Percentiles rank a stretch among this genome's conserved stretches.
These are phyloP conservation scores for Gallinago nigripennis DNA, from an alignment of 2,797 vertebrate genomes.

Conservation along the genomic window DNA sequence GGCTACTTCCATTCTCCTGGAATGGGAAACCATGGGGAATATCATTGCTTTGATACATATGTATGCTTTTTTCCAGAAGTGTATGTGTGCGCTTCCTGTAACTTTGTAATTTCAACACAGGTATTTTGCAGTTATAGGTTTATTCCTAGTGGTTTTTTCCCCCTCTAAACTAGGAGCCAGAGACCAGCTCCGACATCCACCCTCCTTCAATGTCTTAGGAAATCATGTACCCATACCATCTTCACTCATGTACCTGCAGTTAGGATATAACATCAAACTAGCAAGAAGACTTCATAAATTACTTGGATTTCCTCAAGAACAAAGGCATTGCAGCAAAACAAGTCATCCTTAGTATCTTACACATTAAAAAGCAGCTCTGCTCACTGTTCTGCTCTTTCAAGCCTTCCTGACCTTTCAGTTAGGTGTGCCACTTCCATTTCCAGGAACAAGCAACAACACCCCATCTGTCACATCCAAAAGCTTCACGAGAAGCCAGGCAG, in stretches of 20 bases:
- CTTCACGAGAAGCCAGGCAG: background rate
- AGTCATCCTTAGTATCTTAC: background rate
- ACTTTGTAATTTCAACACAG: background rate
- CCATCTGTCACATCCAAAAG: background rate
- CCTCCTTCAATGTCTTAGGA: background rate
- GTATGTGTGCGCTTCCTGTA: background rate
- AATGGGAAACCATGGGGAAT: background rate
- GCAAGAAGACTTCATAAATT: background rate
- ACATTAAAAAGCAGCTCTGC: background rate
- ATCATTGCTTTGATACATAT: rapidly evolving
- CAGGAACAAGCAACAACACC: background rate
- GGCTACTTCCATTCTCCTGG: background rate
- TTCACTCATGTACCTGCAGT: background rate
- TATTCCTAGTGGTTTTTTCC: background rate
- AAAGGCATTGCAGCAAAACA: background rate
- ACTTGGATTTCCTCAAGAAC: background rate
- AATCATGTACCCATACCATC: background rate
- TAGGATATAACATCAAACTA: background rate
- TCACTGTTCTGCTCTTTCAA: background rate
- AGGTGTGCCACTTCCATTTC: background rate
- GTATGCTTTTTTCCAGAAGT: background rate
- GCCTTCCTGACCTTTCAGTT: background rate
- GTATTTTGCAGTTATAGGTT: background rate
- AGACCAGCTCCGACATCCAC: background rate
- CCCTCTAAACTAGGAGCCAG: background rate